Percentiles rank a stretch among this genome's conserved stretches.
Conservation (phyloP, 2,888 invertebrate species). For the Steinernema carpocapsae region DNA sequence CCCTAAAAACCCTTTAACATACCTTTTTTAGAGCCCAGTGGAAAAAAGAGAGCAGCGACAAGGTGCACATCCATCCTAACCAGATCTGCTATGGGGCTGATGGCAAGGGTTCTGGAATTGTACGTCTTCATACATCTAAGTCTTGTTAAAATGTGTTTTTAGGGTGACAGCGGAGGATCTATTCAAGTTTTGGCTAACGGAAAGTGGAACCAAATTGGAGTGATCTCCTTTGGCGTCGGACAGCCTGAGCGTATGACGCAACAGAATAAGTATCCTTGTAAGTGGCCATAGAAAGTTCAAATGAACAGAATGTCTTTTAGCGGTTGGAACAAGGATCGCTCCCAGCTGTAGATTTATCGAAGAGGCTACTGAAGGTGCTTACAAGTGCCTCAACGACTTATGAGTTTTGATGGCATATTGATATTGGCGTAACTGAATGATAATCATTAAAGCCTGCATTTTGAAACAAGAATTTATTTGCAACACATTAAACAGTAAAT, state of each 20-base stretch:
- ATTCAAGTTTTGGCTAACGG: neutral
- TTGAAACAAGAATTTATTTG: no score
- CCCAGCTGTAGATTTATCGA: neutral
- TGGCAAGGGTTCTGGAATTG: neutral
- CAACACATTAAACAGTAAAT: no score
- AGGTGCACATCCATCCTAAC: neutral
- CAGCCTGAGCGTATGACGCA: neutral
- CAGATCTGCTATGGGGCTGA: constrained; percentile 2
- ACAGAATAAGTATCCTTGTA: neutral
- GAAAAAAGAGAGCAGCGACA: neutral
- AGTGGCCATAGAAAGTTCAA: neutral
- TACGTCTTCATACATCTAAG: neutral
- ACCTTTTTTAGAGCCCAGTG: neutral
- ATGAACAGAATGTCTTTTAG: neutral
- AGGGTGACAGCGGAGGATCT: neutral
- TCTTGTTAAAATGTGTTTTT: no score
- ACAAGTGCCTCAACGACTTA: neutral
- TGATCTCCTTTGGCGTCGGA: neutral
- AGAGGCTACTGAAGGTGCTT: neutral
- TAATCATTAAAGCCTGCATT: no score
- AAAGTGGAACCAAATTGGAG: neutral
- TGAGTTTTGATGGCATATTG: no score
- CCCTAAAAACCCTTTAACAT: neutral
- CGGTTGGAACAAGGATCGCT: neutral
- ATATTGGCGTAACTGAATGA: no score